A percentile compares a stretch with the other conserved stretches of the same genome.
These are phyloP conservation scores for Chauna torquata DNA, from an alignment of 2,113 vertebrate species.

Conservation along the genomic window DNA sequence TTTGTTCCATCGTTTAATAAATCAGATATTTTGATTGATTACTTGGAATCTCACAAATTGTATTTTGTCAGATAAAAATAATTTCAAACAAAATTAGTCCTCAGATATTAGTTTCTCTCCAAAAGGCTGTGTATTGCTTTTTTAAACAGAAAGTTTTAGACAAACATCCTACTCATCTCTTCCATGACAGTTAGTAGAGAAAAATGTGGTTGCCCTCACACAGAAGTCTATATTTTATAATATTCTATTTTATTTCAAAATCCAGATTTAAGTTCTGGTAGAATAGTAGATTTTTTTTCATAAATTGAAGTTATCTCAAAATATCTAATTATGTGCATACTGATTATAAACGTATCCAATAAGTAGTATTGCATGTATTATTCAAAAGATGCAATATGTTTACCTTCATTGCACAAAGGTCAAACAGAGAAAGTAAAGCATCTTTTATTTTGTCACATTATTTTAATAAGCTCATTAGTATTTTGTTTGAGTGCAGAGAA, in stretches of 20 bases:
- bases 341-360: not conserved
- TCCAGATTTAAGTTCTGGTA: not conserved
- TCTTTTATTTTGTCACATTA: not conserved
- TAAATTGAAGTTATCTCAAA: not conserved
- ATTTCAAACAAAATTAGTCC: not conserved
- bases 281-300: not conserved
- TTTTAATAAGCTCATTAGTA: constrained; percentile 44
- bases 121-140: not conserved
- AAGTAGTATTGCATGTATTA: constrained; percentile 11
- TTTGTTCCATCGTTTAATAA: constrained; percentile 11
- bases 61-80: not conserved
- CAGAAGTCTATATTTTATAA: not conserved
- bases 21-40: not conserved
- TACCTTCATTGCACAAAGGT: constrained; percentile 42
- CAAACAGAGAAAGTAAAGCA: constrained; percentile 31
- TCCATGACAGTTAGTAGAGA: not conserved
- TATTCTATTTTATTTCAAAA: not conserved
- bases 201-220: not conserved
- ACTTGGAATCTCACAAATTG: not conserved
- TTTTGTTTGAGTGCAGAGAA: not conserved
- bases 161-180: not conserved
- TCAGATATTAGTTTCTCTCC: not conserved
- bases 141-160: not conserved
- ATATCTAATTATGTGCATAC: not conserved
- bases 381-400: constrained; percentile 39